These are phyloP conservation scores for Xanthorhoe spadicearia DNA, from an alignment of 2,888 invertebrate species.

Conservation along the genomic window DNA sequence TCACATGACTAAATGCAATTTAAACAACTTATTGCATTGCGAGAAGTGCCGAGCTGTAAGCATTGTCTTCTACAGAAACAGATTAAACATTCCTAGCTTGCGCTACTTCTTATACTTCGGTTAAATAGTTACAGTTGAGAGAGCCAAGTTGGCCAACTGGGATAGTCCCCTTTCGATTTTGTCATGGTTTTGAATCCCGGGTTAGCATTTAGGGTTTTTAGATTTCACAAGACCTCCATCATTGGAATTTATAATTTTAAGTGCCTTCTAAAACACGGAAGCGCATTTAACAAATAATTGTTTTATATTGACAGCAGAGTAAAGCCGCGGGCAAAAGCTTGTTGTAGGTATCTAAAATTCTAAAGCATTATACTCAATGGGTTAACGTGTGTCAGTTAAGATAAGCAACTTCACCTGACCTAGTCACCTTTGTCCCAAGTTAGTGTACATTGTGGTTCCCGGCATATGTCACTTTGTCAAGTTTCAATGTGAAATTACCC, in stretches of 20 bases:
- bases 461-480: background rate
- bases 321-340: too few relatives aligned
- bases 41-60: constrained; percentile 20
- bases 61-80: constrained; percentile 23
- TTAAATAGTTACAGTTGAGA: too few relatives aligned
- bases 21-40: constrained; percentile 30
- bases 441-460: constrained; percentile 27
- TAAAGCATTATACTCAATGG: constrained; percentile 12
- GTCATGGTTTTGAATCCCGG: too few relatives aligned
- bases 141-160: too few relatives aligned
- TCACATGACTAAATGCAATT: constrained; percentile 18
- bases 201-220: too few relatives aligned
- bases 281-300: too few relatives aligned
- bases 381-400: constrained; percentile 24
- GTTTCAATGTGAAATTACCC: background rate
- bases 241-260: too few relatives aligned
- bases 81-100: constrained; percentile 37
- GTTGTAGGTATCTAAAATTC: too few relatives aligned
- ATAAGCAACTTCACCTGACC: constrained; percentile 34
- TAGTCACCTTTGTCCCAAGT: constrained; percentile 29
- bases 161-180: too few relatives aligned
- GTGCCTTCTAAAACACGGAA: too few relatives aligned
- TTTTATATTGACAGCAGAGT: background rate
- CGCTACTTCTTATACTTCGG: constrained; percentile 10
- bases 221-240: too few relatives aligned